These are phyloP conservation scores for Oncorhynchus mykiss DNA, from an alignment of 2,113 vertebrate genomes.

Conservation along the genomic window DNA sequence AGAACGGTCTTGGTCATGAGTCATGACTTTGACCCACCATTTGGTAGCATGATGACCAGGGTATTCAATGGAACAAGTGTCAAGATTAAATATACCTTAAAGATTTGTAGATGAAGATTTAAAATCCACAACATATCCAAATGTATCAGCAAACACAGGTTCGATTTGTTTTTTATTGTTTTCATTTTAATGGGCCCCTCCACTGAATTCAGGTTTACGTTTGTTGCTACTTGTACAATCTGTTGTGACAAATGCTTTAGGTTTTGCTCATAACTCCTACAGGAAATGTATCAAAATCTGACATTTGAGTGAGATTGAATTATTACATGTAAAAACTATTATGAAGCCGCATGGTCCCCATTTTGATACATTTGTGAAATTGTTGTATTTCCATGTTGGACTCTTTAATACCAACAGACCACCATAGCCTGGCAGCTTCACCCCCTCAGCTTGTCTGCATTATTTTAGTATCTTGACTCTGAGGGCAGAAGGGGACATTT, in stretches of 20 bases:
- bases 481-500: background rate
- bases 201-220: background rate
- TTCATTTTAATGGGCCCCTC: slow-evolving; percentile 2
- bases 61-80: slow-evolving; percentile 14
- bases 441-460: background rate
- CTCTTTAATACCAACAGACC: slow-evolving; percentile 20
- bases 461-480: background rate
- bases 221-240: background rate
- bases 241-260: too few species aligned
- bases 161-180: background rate
- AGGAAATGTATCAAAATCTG: background rate
- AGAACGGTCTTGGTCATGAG: background rate
- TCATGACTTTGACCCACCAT: background rate
- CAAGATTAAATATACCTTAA: background rate
- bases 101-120: too few species aligned
- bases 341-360: slow-evolving; percentile 24
- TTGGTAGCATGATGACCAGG: slow-evolving; percentile 55
- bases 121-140: slow-evolving; percentile 19
- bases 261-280: too few species aligned
- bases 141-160: background rate
- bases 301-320: background rate
- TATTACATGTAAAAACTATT: background rate
- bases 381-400: slow-evolving; percentile 44
- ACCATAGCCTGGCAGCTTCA: background rate
- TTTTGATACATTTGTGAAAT: slow-evolving; percentile 37